Base-by-base conservation (phyloP, 2,797 vertebrate species). In the Protosalanx chinensis region DNA sequence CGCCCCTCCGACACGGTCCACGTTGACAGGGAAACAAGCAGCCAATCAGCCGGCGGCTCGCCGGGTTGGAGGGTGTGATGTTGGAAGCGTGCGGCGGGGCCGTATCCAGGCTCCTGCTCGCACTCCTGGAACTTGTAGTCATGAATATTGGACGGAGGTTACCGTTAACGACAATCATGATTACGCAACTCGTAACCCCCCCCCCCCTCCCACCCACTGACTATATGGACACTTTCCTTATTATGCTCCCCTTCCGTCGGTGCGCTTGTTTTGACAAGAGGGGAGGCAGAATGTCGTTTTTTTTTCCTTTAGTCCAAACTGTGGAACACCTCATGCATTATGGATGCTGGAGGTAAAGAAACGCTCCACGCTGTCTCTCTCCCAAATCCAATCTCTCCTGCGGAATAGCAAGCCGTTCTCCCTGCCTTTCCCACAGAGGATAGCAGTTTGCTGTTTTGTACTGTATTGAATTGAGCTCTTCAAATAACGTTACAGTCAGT, bases 241-340 rank as follows among this genome's bases (percentile, higher is more conserved):
- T 63, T 59, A 59, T 18, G 73, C 70, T 70, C 4, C 67, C 33
- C 70, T 64, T 64, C 72, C 33, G 67, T 76, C 73, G 79, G 75
- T 70, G 72, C 0, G 6, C 63, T 74, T 74, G 74, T 78, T 87
- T 76, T 85, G 82, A 87, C 81, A 74, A 83, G 82, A 77, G 60
- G 61, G 51, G 56, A 80, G 76, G 41, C 41, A 73, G 73, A 72
- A 78, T 78, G 74, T 73, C 62, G 70, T 85, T 89, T 85, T 64
- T 74, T 27, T 27, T 27, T 27, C 23, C 81, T 78, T 83, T 68
- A 80, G 82, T 80, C 75, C 76, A 75, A 80, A 80, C 81, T 82
- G 61, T 64, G 76, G 74, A 62, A 29, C 37, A 72, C 67, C 15
- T 73, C 0, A 6, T 87, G 74, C 77, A 85, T 88, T 84, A 88